Evolutionary conservation across 2,888 invertebrate genomes (phyloP).

Genomic region (Neoitamus cyanurus): DNA sequence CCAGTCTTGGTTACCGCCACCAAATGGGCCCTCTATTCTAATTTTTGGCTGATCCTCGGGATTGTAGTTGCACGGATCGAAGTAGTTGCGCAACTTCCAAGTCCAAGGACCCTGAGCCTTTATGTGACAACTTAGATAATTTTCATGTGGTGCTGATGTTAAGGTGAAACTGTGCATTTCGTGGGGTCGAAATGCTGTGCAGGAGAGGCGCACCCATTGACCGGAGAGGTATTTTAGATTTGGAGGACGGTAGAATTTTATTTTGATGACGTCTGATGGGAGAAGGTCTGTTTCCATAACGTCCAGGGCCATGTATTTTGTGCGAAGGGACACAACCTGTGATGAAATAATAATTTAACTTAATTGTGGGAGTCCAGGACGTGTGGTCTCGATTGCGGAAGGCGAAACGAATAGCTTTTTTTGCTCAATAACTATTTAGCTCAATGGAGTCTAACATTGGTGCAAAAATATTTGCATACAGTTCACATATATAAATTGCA

Average conservation of each 20-base stretch:
- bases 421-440: too few species aligned
- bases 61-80: slow-evolving; percentile 91
- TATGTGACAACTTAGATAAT: slow-evolving; percentile 93
- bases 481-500: too few species aligned
- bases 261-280: slow-evolving; percentile 93
- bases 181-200: slow-evolving; percentile 87
- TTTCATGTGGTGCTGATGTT: slow-evolving; percentile 96
- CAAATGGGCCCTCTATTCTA: slow-evolving; percentile 94
- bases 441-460: too few species aligned
- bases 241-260: slow-evolving; percentile 94
- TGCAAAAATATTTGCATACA: neutral
- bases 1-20: slow-evolving; percentile 98
- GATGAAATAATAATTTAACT: too few species aligned
- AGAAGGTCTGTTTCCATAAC: slow-evolving; percentile 93
- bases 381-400: too few species aligned
- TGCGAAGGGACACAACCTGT: slow-evolving; percentile 89
- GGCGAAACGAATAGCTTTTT: too few species aligned
- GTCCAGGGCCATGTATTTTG: slow-evolving; percentile 91
- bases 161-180: slow-evolving; percentile 96
- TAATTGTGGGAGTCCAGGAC: too few species aligned
- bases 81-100: slow-evolving; percentile 94
- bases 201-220: slow-evolving; percentile 93
- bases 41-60: slow-evolving; percentile 88
- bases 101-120: slow-evolving; percentile 94
- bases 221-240: slow-evolving; percentile 93